These are phyloP conservation scores for Gryllus bimaculatus DNA, from an alignment of 1,140 invertebrate species.

Conservation along the genomic window DNA sequence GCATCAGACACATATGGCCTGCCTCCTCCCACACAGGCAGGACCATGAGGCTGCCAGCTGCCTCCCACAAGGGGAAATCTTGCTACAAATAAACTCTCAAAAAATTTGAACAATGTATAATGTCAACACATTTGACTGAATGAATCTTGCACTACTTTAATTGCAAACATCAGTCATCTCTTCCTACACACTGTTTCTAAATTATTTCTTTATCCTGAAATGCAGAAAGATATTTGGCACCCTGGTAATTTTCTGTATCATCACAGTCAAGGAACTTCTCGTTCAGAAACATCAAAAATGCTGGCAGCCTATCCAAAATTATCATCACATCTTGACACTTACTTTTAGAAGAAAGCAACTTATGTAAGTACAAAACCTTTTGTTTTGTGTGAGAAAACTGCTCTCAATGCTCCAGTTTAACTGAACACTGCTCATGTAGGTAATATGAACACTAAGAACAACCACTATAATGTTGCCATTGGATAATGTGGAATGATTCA, in stretches of 20 bases:
- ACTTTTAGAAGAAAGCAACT: not conserved
- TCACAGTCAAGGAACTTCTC: not conserved
- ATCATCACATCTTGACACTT: not conserved
- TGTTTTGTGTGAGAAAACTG: not conserved
- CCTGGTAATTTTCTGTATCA: not conserved
- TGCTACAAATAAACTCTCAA: not conserved
- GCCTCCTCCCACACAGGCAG: not conserved
- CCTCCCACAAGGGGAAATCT: not conserved
- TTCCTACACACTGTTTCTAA: not conserved
- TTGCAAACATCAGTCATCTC: not conserved
- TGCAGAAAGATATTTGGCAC: slow-evolving; percentile 4
- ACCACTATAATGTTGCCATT: not conserved
- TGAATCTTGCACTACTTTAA: not conserved
- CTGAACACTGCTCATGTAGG: not conserved
- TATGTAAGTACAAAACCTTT: not conserved
- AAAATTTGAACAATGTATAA: not conserved
- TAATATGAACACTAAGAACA: slow-evolving; percentile 1
- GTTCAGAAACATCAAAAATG: not conserved
- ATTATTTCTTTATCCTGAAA: not conserved
- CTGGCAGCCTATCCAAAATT: not conserved
- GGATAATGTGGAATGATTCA: not conserved
- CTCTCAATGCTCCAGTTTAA: not conserved
- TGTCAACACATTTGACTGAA: not conserved
- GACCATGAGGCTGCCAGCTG: not conserved
- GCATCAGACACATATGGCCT: not conserved